These are phyloP conservation scores for Diorhabda sublineata DNA, from an alignment of 1,140 invertebrate species.

Conservation along the genomic window DNA sequence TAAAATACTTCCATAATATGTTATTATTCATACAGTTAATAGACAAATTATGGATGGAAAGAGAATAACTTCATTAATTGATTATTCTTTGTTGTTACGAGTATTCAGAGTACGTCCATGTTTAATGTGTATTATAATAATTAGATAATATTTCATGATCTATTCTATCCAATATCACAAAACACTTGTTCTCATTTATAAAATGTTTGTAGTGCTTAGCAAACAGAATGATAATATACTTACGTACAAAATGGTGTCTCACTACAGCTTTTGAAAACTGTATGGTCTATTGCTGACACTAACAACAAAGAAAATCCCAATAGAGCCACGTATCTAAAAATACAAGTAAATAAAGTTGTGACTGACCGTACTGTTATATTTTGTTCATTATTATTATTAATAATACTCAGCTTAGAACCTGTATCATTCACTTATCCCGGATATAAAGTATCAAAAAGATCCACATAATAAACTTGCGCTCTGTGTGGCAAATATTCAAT, in stretches of 20 bases:
- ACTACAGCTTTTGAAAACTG: slow-evolving; percentile 11
- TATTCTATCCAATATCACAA: not conserved
- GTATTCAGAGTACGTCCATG: not conserved
- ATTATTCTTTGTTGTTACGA: not conserved
- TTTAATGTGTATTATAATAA: not conserved
- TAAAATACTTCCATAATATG: no score
- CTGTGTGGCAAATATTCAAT: no score
- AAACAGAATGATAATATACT: not conserved
- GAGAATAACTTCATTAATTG: not conserved
- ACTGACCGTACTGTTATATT: no score
- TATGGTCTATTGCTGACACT: slow-evolving; percentile 3
- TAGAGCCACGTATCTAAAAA: not conserved
- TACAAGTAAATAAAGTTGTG: not conserved
- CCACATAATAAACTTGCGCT: no score
- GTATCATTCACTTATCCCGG: no score
- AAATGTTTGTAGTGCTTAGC: no score
- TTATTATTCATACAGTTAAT: no score
- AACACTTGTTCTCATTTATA: no score
- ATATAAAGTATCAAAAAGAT: no score
- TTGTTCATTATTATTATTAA: no score
- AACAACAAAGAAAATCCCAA: not conserved
- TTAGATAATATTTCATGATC: not conserved
- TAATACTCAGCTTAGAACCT: no score
- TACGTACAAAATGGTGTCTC: slow-evolving; percentile 7
- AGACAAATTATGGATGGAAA: not conserved